phyloP scores from a whole-genome alignment of 2,888 invertebrate species.

The Harpagoxenus sublaevis region DNA sequence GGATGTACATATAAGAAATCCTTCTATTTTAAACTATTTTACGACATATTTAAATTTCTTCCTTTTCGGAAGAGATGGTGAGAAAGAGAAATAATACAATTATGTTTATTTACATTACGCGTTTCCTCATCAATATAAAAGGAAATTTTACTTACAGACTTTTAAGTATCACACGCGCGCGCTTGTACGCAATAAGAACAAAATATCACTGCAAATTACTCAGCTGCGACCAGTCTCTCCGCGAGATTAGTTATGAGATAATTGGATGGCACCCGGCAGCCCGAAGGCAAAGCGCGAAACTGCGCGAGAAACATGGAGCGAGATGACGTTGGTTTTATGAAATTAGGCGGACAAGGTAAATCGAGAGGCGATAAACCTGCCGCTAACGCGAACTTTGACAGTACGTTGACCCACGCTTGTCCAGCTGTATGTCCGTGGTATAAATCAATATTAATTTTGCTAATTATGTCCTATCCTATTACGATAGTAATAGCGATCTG shows the following conservation, averaged over 20 bases:
- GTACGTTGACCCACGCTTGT: constrained; percentile 62
- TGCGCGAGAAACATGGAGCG: neutral
- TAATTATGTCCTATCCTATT: constrained; percentile 69
- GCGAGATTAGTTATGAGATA: constrained; percentile 76
- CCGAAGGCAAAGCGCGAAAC: constrained; percentile 13
- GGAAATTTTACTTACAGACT: constrained; percentile 1
- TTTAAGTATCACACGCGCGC: neutral
- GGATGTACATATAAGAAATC: neutral
- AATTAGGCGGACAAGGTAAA: constrained; percentile 63
- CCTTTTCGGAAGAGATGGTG: no score
- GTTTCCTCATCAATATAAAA: neutral
- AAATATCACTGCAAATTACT: constrained; percentile 76
- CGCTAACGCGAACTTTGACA: constrained; percentile 61
- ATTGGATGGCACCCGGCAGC: constrained; percentile 67
- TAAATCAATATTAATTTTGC: constrained; percentile 69
- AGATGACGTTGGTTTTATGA: constrained; percentile 65
- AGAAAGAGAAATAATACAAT: neutral
- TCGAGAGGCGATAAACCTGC: constrained; percentile 52
- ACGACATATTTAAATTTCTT: neutral
- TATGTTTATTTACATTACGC: neutral
- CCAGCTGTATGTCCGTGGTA: constrained; percentile 40
- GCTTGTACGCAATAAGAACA: constrained; percentile 21
- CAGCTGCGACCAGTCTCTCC: constrained; percentile 59
- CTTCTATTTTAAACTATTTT: neutral
- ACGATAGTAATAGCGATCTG: constrained; percentile 53